A percentile compares a stretch with the other conserved stretches of the same genome.
phyloP scores from a whole-genome alignment of 23 tunicate genomes.

The Ciona savignyi region DNA sequence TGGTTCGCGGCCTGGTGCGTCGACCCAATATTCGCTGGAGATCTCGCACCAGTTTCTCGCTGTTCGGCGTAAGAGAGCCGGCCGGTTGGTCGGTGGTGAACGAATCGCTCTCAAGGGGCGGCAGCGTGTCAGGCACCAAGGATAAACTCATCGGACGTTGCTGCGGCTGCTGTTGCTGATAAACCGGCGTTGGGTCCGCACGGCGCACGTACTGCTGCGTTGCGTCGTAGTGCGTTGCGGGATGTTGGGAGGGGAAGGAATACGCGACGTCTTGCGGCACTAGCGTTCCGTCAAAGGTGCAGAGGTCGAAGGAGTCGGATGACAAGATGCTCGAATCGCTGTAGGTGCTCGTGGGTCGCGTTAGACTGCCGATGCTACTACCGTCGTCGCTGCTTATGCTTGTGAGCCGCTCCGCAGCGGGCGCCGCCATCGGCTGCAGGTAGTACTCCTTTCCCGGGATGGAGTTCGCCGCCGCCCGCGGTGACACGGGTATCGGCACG shows the following conservation, averaged over 20 bases:
- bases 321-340: slow-evolving; percentile 76
- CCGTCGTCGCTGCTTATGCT: slow-evolving; percentile 61
- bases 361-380: slow-evolving; percentile 28
- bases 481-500: background rate
- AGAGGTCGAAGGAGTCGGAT: slow-evolving; percentile 66
- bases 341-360: slow-evolving; percentile 64
- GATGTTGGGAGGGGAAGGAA: background rate
- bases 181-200: background rate
- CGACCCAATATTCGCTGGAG: slow-evolving; percentile 49
- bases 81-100: slow-evolving; percentile 7
- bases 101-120: slow-evolving; percentile 11
- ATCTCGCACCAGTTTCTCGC: slow-evolving; percentile 58
- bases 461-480: slow-evolving; percentile 3
- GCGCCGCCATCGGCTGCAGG: slow-evolving; percentile 23
- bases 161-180: background rate
- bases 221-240: background rate
- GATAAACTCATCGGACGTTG: slow-evolving; percentile 45
- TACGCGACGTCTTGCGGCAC: background rate
- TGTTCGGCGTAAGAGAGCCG: slow-evolving; percentile 65
- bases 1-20: slow-evolving; percentile 13
- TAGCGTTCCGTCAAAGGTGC: slow-evolving; percentile 28
- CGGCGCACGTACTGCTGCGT: background rate
- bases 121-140: slow-evolving; percentile 22
- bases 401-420: slow-evolving; percentile 30
- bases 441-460: slow-evolving; percentile 21